Base-by-base conservation (phyloP, 2,113 vertebrate species). In the Lontra canadensis region DNA sequence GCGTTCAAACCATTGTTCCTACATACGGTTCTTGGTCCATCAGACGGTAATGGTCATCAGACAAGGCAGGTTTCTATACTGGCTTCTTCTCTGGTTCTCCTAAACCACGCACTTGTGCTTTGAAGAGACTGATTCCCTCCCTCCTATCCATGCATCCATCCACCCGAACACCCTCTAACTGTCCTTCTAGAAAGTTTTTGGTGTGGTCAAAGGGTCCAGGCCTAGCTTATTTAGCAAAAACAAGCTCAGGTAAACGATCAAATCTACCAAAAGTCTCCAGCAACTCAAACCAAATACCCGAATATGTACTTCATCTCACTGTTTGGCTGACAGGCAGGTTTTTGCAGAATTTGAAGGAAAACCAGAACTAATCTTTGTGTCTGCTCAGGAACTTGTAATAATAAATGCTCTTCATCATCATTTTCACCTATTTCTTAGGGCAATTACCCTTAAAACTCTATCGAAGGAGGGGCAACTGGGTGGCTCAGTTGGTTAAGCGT, bases 21-120 rank as follows among this genome's bases (percentile, higher is more conserved):
- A 52, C 34, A 23, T 18, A 15, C 14, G 20, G 76, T 3, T 57
- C 18, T 39, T 81, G 21, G 36, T 2, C 17, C 0, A 1, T 3
- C 2, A 52, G 42, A 2, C 20, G 26, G 78, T 10, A 14, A 23
- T 29, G 11, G 25, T 6, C 13, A 6, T 1, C 25, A 25, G 67
- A 71, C 0, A 11, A 9, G 5, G 39, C 0, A 2, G 25, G 23
- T 20, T 10, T 44, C 26, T 5, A 10, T 0, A 4, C 23, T 0
- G 39, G 21, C 18, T n/a, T 15, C 14, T 63, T 44, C 18, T 17
- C 31, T 6, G n/a, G 36, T 31, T 76, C 63, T 82, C n/a, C 44
- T 65, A 13, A 55, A 21, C 42, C 10, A 36, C 0, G 10, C 4
- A 7, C 14, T 3, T 2, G 21, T 0, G 21, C 73, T 67, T 11